These are phyloP conservation scores for Anser brachyrhynchus DNA, from an alignment of 2,113 vertebrate genomes.

Conservation along the genomic window DNA sequence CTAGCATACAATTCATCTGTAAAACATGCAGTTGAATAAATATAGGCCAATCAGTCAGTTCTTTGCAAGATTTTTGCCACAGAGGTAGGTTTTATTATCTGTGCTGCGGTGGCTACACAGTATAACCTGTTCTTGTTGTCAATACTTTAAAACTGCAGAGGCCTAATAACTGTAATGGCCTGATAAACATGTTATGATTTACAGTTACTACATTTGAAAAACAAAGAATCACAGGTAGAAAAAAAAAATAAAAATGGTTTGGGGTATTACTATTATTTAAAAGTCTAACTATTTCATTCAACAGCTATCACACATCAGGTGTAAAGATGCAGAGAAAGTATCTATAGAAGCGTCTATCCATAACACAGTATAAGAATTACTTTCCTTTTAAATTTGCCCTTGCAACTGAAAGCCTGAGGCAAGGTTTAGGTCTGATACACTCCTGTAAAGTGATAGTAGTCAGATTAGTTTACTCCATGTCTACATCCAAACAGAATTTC, in stretches of 20 bases:
- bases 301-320: neutral
- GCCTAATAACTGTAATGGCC: neutral
- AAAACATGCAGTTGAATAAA: neutral
- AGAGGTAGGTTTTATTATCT: neutral
- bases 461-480: neutral
- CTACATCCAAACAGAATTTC: neutral
- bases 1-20: neutral
- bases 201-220: neutral
- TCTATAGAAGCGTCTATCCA: neutral
- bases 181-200: neutral
- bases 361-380: neutral
- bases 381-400: neutral
- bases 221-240: neutral
- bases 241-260: neutral
- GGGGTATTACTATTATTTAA: neutral
- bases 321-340: neutral
- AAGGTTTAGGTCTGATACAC: neutral
- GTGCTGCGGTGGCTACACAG: neutral
- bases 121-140: neutral
- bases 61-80: neutral
- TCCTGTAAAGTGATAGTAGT: neutral
- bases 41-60: neutral
- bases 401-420: rapidly evolving
- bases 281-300: neutral
- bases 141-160: neutral